Conservation (phyloP, 2,888 invertebrate species). For the Galerucella calmariensis region DNA sequence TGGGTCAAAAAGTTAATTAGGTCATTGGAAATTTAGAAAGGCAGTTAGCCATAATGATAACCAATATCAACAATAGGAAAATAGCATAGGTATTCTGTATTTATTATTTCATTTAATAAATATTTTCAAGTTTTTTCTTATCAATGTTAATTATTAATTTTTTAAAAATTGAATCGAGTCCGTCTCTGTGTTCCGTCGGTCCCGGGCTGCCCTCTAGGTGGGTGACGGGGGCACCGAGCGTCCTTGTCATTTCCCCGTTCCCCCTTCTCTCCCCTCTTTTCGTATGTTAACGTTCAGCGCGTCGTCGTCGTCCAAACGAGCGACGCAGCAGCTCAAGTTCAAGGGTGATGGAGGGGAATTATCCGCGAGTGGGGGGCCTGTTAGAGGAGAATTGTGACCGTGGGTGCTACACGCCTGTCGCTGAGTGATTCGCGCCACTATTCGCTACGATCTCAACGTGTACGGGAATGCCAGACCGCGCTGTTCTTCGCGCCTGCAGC, state of each 20-base stretch:
- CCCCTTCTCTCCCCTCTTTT: constrained; percentile 35
- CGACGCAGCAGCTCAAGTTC: constrained; percentile 62
- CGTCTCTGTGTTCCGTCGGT: constrained; percentile 4
- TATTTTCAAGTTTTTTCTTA: no score
- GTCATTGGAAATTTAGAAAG: no score
- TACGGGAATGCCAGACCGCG: constrained; percentile 65
- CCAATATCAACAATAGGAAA: no score
- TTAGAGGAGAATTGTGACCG: constrained; percentile 60
- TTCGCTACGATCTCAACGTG: constrained; percentile 49
- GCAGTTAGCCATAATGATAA: no score
- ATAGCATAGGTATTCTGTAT: no score
- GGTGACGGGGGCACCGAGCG: constrained; percentile 46
- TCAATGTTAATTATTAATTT: no score
- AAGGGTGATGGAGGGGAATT: constrained; percentile 64
- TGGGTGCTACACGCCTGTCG: constrained; percentile 63
- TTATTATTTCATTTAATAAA: no score
- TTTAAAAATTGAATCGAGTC: not conserved
- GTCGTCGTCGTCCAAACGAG: constrained; percentile 40
- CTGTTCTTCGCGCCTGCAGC: constrained; percentile 58
- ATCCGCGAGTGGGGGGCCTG: constrained; percentile 42
- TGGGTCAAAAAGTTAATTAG: no score
- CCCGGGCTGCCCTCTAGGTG: constrained; percentile 41
- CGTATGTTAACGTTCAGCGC: constrained; percentile 33
- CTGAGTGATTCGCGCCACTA: constrained; percentile 37
- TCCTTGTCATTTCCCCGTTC: constrained; percentile 50